These are phyloP conservation scores for Coendou prehensilis DNA, from an alignment of 2,797 vertebrate species.

Conservation along the genomic window DNA sequence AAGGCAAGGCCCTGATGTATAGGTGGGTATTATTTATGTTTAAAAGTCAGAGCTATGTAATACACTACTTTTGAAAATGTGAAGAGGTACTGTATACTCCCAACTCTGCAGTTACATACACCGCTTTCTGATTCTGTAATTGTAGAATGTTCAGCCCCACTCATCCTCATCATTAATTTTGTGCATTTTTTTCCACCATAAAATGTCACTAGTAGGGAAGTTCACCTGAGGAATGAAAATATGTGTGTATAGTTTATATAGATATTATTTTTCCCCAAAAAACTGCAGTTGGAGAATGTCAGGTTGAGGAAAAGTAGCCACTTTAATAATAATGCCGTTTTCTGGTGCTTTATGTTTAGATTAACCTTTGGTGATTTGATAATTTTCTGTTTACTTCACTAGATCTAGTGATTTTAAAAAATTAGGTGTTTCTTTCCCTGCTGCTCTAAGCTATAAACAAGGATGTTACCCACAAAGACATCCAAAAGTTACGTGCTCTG, in stretches of 20 bases:
- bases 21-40: constrained; percentile 89
- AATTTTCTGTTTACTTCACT: background rate
- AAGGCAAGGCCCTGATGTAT: constrained; percentile 94
- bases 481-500: background rate
- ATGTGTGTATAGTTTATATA: background rate
- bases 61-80: background rate
- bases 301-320: background rate
- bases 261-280: background rate
- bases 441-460: constrained; percentile 57
- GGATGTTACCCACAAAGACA: constrained; percentile 26
- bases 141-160: background rate
- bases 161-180: constrained; percentile 41
- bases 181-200: constrained; percentile 40
- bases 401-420: background rate
- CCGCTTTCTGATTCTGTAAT: background rate
- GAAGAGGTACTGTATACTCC: background rate
- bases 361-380: constrained; percentile 18
- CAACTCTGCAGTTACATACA: background rate
- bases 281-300: constrained; percentile 53
- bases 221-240: background rate
- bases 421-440: background rate
- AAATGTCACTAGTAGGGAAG: constrained; percentile 40
- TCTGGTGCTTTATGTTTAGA: background rate
- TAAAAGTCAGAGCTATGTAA: background rate
- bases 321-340: background rate